Evolutionary conservation across 2,113 vertebrate species (phyloP).

Genomic region (Cebus imitator): DNA sequence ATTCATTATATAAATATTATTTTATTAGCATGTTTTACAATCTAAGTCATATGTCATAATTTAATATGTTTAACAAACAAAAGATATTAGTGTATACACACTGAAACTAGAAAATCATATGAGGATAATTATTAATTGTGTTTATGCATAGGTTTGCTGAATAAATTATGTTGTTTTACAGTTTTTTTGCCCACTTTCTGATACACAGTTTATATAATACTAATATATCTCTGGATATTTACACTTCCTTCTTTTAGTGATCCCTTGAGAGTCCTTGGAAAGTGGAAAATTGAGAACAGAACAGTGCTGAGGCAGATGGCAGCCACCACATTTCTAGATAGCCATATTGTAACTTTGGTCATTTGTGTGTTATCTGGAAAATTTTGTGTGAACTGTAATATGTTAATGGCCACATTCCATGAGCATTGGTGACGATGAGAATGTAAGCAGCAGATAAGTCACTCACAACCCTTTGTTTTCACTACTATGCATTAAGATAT

Average conservation of each 20-base stretch:
- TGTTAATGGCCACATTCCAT: not conserved
- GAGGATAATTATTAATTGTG: not conserved
- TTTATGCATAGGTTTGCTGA: not conserved
- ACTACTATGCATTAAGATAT: not conserved
- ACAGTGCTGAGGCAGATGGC: not conserved
- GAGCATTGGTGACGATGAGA: not conserved
- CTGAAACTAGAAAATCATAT: not conserved
- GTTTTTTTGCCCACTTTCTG: not conserved
- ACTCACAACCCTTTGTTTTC: not conserved
- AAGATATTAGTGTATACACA: not conserved
- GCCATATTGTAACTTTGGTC: not conserved
- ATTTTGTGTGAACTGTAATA: not conserved
- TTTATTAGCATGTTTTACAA: not conserved
- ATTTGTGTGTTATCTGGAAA: not conserved
- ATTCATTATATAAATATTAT: not conserved
- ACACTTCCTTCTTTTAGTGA: not conserved
- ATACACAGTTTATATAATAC: not conserved
- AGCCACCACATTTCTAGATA: not conserved
- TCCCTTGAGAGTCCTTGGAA: not conserved
- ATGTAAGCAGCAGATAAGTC: not conserved
- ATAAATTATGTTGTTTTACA: not conserved
- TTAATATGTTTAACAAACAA: not conserved
- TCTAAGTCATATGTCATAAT: not conserved
- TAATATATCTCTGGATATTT: not conserved
- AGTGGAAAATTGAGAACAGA: not conserved